These are phyloP conservation scores for Seira sanloemensis DNA, from an alignment of 2,888 invertebrate genomes.

Conservation along the genomic window DNA sequence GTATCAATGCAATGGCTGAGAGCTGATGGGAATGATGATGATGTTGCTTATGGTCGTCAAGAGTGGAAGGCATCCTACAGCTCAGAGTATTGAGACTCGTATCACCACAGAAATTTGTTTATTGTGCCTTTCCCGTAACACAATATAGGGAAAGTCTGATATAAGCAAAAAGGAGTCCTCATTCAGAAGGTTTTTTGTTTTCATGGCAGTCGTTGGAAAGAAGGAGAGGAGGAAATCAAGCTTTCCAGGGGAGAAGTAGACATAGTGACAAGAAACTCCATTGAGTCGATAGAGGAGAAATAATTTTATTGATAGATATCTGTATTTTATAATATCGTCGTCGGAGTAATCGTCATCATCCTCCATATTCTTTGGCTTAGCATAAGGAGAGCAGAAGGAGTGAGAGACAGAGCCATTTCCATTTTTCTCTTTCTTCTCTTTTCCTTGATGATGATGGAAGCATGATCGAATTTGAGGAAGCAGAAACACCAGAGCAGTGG, in stretches of 20 bases:
- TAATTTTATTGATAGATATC: conserved; percentile 33
- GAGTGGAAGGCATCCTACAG: not conserved
- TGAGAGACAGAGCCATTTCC: not conserved
- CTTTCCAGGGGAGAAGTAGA: not conserved
- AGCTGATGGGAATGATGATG: not conserved
- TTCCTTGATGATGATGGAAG: not conserved
- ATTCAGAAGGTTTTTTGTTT: conserved; percentile 51
- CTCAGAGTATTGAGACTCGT: not conserved
- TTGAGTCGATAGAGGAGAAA: conserved; percentile 21
- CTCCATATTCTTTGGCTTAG: not conserved
- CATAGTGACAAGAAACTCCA: not conserved
- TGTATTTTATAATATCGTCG: conserved; percentile 6
- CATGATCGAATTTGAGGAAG: not conserved
- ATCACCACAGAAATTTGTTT: not conserved
- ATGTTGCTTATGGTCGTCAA: not conserved
- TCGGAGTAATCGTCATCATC: not conserved
- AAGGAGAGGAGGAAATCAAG: not conserved
- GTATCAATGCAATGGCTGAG: not conserved
- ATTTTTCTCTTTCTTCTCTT: not conserved
- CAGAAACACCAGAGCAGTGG: not conserved
- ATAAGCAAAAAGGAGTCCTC: conserved; percentile 20
- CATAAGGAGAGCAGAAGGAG: not conserved
- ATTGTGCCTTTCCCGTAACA: conserved; percentile 8
- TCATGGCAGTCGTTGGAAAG: not conserved
- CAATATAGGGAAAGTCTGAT: not conserved